Base-by-base conservation (phyloP, 2,888 invertebrate species). In the Hetaerina titia region DNA sequence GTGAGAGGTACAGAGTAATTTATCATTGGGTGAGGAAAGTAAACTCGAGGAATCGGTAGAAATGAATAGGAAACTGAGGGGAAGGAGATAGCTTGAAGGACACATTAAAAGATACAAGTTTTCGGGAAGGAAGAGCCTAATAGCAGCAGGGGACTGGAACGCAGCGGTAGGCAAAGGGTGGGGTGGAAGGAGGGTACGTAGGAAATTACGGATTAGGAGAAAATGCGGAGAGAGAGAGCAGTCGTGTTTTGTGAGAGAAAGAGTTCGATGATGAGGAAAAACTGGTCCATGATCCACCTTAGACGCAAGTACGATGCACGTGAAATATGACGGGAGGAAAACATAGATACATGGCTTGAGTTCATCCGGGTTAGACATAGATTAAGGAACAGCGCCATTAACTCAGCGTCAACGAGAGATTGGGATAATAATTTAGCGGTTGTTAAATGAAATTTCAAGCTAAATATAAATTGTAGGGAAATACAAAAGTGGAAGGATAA, bases 11-110 rank as follows among this genome's bases (percentile, higher is more conserved):
- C 22, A 69, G 13, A 13, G 15, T 69, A 13, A n/a, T 69, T 19
- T 22, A 69, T n/a, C 45, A 45, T 45, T 0, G 8, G 87, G 17
- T 15, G 45, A 31, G 13, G 13, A 81, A 81, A 25, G 81, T 81
- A 11, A 81, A 9, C n/a, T n/a, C n/a, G 81, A 15, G 31, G n/a
- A 19, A 81, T n/a, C 31, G 45, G 25, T 15, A 87, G 25, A 45
- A 87, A 87, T 31, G 87, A 45, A 25, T 6, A 87, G 87, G 87
- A 87, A 87, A 87, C 45, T 87, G 87, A n/a, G 45, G 45, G 87
- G 87, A 87, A 87, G 31, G 22, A 45, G 87, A 87, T 31, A 45
- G 45, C 25, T 87, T 87, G 87, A 87, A 25, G 25, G 87, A 87
- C 25, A 87, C 45, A 87, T 87, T 25, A 31, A 25, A 87, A 31